Percentiles rank a stretch among this genome's conserved stretches.
Conservation (phyloP, 2,113 vertebrate species). For the Nyctereutes procyonoides region DNA sequence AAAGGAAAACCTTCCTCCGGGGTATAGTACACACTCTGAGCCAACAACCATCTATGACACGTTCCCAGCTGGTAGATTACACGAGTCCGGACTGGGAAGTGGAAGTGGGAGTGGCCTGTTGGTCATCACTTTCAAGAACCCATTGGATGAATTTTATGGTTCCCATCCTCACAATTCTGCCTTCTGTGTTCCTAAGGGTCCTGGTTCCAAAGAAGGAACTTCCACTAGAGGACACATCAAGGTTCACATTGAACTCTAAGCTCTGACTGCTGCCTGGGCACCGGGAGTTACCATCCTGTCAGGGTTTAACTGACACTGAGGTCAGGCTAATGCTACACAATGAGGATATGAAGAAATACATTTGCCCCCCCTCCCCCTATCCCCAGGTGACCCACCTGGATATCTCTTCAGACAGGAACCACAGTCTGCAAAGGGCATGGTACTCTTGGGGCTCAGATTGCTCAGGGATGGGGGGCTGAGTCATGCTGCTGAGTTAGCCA, state of each 20-base stretch:
- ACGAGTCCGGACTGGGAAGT: background rate
- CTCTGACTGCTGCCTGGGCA: background rate
- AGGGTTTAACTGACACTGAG: background rate
- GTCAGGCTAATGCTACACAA: background rate
- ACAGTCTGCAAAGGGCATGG: background rate
- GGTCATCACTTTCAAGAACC: background rate
- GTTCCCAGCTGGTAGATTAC: too few relatives aligned
- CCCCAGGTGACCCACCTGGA: background rate
- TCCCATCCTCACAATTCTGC: background rate
- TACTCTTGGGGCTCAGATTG: background rate
- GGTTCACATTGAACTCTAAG: background rate
- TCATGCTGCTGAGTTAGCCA: background rate
- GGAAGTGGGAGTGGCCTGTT: background rate
- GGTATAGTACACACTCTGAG: background rate
- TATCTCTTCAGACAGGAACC: background rate
- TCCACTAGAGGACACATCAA: background rate
- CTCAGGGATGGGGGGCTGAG: background rate
- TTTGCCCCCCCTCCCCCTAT: background rate
- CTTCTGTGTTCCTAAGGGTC: background rate
- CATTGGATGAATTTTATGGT: background rate
- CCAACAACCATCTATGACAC: background rate
- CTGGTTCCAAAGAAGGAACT: background rate
- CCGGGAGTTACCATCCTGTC: background rate
- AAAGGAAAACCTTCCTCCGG: background rate
- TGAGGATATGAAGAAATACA: background rate